Evolutionary conservation across 2,888 invertebrate species (phyloP), one percentile per base, ranked within the genome.

Genomic region (Eulithis prunata): DNA sequence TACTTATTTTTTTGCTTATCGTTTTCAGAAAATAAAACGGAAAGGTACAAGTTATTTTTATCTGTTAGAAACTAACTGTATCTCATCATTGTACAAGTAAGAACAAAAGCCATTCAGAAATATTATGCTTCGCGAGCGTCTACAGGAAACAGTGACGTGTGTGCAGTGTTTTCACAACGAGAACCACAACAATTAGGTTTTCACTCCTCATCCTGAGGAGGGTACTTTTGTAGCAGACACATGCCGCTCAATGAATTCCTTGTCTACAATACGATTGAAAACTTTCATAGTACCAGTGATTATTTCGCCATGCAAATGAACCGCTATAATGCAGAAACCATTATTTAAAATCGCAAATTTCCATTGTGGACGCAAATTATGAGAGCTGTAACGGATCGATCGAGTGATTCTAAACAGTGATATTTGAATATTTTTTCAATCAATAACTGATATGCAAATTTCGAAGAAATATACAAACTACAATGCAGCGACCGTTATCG

Each of bases 361-460:
- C 76, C 75, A 79, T 83, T 85, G 78, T 78, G 71, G 76, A 76
- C 75, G 71, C 75, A 80, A 85, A 86, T 88, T 84, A 87, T 81
- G 82, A 89, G 85, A 85, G 78, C 89, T 90, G 86, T 91, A 89
- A 90, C 91, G 90, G 87, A 91, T 87, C 86, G 84, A 90, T 88
- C 81, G 88, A 88, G 78, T 82, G 82, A 81, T 78, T 87, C 79
- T 83, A 88, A 90, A 89, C 86, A 84, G 79, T 81, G 69, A 61
- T 71, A 91, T 93, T 92, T 91, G 81, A 93, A 93, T 93, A 90
- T 91, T 90, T 89, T 91, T 90, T 88, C 91, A 91, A 93, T 93
- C 93, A 93, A 93, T 93, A 91, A 91, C 87, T 86, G 88, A 90
- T 89, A 92, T 93, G 92, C 91, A 93, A 91, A 91, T 90, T 68